phyloP scores from a whole-genome alignment of 2,113 vertebrate genomes.

The Campylomormyrus tamandua region DNA sequence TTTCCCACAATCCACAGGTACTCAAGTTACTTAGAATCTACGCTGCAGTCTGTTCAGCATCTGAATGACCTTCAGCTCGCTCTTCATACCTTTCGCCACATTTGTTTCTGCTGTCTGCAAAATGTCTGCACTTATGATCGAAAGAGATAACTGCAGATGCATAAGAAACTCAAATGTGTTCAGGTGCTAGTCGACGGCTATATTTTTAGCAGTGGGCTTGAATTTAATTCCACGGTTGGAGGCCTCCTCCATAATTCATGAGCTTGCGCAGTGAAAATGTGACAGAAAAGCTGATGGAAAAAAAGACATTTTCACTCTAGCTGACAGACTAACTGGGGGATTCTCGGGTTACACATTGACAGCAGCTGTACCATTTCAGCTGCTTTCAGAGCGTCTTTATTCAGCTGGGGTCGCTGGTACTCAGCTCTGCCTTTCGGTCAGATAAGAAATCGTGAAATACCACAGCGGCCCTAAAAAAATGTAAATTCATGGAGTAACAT shows the following conservation, averaged over 20 bases:
- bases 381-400: background rate
- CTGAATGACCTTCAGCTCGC: background rate
- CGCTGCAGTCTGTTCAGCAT: background rate
- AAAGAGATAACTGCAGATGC: background rate
- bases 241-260: conserved; percentile 1
- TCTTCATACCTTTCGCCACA: background rate
- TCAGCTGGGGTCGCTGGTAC: background rate
- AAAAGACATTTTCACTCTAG: background rate
- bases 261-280: background rate
- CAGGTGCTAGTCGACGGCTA: background rate
- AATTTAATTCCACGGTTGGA: background rate
- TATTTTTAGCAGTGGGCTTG: background rate
- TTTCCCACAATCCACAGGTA: background rate
- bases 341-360: background rate
- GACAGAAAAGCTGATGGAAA: background rate
- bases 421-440: background rate
- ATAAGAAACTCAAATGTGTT: background rate
- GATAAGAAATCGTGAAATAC: background rate
- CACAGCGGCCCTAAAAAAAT: background rate
- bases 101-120: background rate
- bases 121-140: background rate
- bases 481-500: background rate
- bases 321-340: background rate
- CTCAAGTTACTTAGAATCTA: background rate
- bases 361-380: background rate